Percentiles rank a stretch among this genome's conserved stretches.
phyloP scores from a whole-genome alignment of 2,888 invertebrate genomes.

The Unio delphinus region DNA sequence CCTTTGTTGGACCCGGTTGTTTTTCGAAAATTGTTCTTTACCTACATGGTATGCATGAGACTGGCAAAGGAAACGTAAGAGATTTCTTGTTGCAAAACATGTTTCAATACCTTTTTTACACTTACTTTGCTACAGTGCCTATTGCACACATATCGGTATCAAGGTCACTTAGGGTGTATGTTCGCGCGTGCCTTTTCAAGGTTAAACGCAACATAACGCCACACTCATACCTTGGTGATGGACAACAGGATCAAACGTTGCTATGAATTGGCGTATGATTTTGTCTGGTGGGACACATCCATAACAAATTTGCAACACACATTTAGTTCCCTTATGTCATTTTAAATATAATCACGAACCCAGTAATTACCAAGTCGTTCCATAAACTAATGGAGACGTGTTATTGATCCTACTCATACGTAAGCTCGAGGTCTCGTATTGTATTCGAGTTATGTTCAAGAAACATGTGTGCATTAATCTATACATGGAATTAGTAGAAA shows the following conservation, averaged over 20 bases:
- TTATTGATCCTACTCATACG: no score
- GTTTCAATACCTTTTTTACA: constrained; percentile 50
- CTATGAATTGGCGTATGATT: neutral
- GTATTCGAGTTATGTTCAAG: no score
- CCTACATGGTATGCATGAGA: constrained; percentile 27
- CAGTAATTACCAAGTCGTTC: no score
- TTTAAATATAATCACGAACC: no score
- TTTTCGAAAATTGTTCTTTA: constrained; percentile 40
- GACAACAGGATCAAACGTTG: constrained; percentile 18
- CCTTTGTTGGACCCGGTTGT: constrained; percentile 48
- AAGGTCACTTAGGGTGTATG: constrained; percentile 22
- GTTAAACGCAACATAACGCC: constrained; percentile 14
- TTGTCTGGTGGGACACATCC: no score
- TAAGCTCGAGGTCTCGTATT: no score
- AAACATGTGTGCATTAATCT: no score
- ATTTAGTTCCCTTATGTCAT: no score
- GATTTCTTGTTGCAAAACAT: constrained; percentile 43
- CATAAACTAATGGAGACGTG: no score
- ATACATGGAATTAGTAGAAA: no score
- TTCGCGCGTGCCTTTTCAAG: constrained; percentile 14
- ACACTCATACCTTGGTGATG: neutral
- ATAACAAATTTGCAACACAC: no score
- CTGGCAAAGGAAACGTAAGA: constrained; percentile 17
- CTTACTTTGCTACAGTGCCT: constrained; percentile 51
- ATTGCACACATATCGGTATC: constrained; percentile 43